A percentile compares a stretch with the other conserved stretches of the same genome.
Evolutionary conservation across 2,113 vertebrate species (phyloP).

Genomic region (Mustelus asterias): DNA sequence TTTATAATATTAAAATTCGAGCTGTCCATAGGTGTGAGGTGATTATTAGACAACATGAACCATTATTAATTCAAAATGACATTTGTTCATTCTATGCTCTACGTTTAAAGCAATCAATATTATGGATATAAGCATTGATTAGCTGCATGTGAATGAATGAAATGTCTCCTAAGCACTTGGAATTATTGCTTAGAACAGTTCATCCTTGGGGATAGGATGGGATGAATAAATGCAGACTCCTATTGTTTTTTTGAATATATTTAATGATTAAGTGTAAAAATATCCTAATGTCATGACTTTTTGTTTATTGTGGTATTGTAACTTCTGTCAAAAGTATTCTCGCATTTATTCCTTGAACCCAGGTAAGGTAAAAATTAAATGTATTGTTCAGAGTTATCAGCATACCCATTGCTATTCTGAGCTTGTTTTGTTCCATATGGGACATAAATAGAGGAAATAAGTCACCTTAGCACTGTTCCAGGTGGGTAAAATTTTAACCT

Average conservation of each 20-base stretch:
- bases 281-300: neutral
- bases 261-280: neutral
- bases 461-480: neutral
- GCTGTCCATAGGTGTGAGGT: neutral
- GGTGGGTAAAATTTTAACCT: neutral
- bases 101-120: conserved; percentile 23
- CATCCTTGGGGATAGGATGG: neutral
- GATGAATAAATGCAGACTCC: neutral
- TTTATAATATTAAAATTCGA: neutral
- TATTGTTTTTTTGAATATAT: neutral
- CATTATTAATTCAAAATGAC: neutral
- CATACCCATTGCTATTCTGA: neutral
- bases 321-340: neutral
- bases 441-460: neutral
- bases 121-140: neutral
- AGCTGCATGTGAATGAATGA: neutral
- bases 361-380: neutral
- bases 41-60: neutral
- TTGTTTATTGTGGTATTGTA: neutral
- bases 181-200: neutral
- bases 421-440: neutral
- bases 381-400: neutral
- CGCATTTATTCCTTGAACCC: neutral
- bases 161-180: neutral
- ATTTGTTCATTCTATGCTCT: neutral